Base-by-base conservation (phyloP, 1,140 invertebrate genomes). In the Limonius californicus region DNA sequence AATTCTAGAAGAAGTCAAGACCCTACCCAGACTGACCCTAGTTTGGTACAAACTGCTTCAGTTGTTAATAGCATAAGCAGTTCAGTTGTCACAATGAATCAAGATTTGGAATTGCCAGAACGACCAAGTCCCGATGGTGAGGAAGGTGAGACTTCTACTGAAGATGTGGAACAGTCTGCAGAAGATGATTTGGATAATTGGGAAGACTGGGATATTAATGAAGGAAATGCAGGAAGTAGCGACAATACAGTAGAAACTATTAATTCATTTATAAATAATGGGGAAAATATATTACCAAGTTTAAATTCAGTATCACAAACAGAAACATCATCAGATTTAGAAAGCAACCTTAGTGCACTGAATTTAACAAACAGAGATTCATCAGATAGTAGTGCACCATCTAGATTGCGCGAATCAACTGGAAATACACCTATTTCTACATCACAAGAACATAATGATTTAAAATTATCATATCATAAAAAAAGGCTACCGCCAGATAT, bases 81-180 rank as follows among this genome's bases (percentile, higher is more conserved):
- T 23, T 50, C 62, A 57, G 8, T 59, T 77, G 75, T 68, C 57
- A 69, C 59, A 67, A 53, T 19, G 16, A 50, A 21, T 16, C 19
- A 27, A 2, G 23, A 54, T 27, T 57, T 80, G 30, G 73, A 80
- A 27, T 75, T 92, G 68, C 84, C 87, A 15, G 86, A 90, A 76
- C 82, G 89, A 62, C 86, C 87, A 19, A 87, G 88, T 12, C 90
- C 90, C 0, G 90, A 92, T 67, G 90, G 90, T 15, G 89, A 90
- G 7, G 90, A 92, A 76, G 88, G 86, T 70, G 80, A 84, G 65
- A 81, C 83, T 2, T 80, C 83, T 54, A 77, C 81, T 64, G 74
- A 75, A 57, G 76, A 78, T 59, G 27, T 70, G 45, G 74, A 74
- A 55, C 65, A 67, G 64, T 66, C 72, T 62, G 30, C 57, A 57